Evolutionary conservation across 2,797 vertebrate species (phyloP).

Genomic region (Clarias platycephalus): DNA sequence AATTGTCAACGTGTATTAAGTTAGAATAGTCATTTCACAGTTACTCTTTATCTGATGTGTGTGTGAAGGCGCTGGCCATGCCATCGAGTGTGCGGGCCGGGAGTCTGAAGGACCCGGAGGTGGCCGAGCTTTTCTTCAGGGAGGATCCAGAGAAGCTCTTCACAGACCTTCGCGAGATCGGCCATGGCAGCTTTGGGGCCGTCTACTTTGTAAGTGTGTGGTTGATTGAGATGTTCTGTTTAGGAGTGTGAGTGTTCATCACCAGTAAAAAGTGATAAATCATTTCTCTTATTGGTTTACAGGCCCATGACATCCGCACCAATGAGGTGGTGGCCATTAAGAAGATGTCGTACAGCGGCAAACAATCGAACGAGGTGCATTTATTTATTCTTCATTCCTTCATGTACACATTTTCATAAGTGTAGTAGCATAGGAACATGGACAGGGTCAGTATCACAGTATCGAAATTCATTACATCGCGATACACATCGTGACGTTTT

Average conservation of each 20-base stretch:
- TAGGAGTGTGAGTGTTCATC: not conserved
- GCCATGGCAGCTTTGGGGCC: slow-evolving; percentile 92
- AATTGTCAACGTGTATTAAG: not conserved
- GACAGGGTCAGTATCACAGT: too few relatives aligned
- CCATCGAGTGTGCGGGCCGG: slow-evolving; percentile 90
- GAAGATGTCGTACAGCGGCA: slow-evolving; percentile 95
- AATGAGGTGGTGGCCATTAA: slow-evolving; percentile 96
- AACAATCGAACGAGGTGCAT: slow-evolving; percentile 89
- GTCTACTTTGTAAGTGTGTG: slow-evolving; percentile 87
- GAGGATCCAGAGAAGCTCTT: slow-evolving; percentile 94
- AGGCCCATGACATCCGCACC: slow-evolving; percentile 90
- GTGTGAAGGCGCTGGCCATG: slow-evolving; percentile 81
- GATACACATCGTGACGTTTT: too few relatives aligned
- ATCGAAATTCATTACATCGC: too few relatives aligned
- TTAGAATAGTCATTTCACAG: not conserved
- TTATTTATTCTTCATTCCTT: not conserved
- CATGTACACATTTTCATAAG: not conserved
- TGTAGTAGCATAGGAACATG: too few relatives aligned
- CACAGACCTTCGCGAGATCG: slow-evolving; percentile 90
- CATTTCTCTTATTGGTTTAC: slow-evolving; percentile 23
- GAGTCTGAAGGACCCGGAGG: slow-evolving; percentile 94
- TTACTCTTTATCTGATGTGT: not conserved
- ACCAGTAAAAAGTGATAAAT: not conserved
- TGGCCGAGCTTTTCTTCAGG: slow-evolving; percentile 92
- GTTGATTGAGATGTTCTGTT: not conserved